phyloP scores from a whole-genome alignment of 2,888 invertebrate genomes.

The Drosophila anomelani region DNA sequence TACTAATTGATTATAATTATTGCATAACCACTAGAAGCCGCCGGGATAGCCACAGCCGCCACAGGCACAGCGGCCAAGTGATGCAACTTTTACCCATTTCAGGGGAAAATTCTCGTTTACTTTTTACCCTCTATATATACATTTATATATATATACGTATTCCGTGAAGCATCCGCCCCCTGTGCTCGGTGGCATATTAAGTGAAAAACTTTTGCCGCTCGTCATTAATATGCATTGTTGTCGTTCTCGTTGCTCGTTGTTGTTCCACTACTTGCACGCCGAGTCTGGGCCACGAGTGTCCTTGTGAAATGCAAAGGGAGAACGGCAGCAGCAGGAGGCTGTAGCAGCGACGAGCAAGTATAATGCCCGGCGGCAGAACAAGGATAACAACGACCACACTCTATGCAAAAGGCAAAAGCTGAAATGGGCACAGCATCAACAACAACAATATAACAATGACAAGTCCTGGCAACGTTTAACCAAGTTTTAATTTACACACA shows the following conservation, averaged over 20 bases:
- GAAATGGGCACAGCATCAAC: constrained; percentile 44
- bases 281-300: constrained; percentile 53
- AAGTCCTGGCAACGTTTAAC: constrained; percentile 73
- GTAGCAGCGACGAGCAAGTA: constrained; percentile 20
- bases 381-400: constrained; percentile 43
- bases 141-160: neutral
- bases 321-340: constrained; percentile 1
- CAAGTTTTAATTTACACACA: constrained; percentile 69
- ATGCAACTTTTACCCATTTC: constrained; percentile 57
- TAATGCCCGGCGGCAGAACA: constrained; percentile 48
- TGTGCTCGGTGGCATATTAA: constrained; percentile 70
- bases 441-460: constrained; percentile 29
- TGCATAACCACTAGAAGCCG: constrained; percentile 59
- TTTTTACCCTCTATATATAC: constrained; percentile 3
- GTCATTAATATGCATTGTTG: constrained; percentile 80
- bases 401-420: constrained; percentile 35
- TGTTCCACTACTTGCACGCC: constrained; percentile 46
- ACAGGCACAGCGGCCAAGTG: constrained; percentile 20
- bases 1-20: constrained; percentile 63
- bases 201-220: constrained; percentile 78
- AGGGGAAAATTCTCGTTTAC: constrained; percentile 36
- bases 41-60: constrained; percentile 4
- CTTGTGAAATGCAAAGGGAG: constrained; percentile 47
- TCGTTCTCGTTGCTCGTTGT: constrained; percentile 64
- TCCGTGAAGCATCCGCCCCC: constrained; percentile 31